Conservation (phyloP, 2,113 vertebrate species). For the Pedionomus torquatus region DNA sequence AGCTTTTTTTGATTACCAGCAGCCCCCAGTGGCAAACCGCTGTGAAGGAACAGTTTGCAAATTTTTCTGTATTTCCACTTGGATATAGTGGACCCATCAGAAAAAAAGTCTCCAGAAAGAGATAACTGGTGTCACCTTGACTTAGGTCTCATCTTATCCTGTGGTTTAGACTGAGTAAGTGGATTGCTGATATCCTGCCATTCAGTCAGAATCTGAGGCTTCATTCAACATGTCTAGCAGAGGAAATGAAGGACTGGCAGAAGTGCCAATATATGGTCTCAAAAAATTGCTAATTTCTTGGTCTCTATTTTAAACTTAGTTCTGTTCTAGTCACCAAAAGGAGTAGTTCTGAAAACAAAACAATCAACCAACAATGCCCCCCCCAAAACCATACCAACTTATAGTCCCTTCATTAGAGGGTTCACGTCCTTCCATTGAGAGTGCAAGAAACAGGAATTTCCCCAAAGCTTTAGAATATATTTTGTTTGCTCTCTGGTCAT, state of each 20-base stretch:
- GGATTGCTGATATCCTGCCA: background rate
- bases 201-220: background rate
- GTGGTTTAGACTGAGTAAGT: background rate
- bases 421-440: background rate
- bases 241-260: background rate
- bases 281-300: background rate
- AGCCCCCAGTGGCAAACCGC: background rate
- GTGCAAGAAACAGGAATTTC: background rate
- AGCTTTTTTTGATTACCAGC: background rate
- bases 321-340: background rate
- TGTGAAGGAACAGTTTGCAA: background rate
- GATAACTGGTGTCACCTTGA: background rate
- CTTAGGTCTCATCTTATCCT: background rate
- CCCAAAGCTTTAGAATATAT: background rate
- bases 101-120: background rate
- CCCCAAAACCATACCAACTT: too few relatives aligned
- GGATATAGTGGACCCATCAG: background rate
- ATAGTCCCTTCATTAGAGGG: background rate
- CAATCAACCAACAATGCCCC: too few relatives aligned
- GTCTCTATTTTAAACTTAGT: background rate
- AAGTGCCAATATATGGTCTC: background rate
- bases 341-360: background rate
- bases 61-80: background rate
- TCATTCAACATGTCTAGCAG: background rate
- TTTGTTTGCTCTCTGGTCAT: background rate